A percentile compares a stretch with the other conserved stretches of the same genome.
These are phyloP conservation scores for Chironomus tepperi DNA, from an alignment of 1,140 invertebrate species.

Conservation along the genomic window DNA sequence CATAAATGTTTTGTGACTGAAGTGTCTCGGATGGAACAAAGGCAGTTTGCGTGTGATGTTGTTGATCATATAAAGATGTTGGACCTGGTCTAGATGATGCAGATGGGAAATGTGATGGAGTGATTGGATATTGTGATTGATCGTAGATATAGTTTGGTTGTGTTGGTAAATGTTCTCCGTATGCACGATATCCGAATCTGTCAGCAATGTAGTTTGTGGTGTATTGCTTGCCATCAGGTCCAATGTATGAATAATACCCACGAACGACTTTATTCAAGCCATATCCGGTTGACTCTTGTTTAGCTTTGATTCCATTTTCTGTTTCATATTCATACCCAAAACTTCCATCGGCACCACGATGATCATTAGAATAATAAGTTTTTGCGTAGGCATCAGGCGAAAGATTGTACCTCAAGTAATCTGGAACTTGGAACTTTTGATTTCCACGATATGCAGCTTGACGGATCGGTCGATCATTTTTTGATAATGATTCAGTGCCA, in stretches of 20 bases:
- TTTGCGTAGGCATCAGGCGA: neutral
- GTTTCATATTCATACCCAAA: conserved; percentile 4
- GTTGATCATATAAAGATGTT: neutral
- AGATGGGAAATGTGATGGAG: neutral
- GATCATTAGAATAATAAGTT: neutral
- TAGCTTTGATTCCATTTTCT: neutral
- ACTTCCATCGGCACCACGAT: neutral
- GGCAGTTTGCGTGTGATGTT: neutral
- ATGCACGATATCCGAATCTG: neutral
- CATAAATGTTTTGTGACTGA: neutral
- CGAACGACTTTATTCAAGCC: conserved; percentile 1
- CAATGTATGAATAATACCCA: neutral
- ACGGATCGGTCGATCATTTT: neutral
- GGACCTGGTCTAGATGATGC: neutral
- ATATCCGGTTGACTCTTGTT: conserved; percentile 4
- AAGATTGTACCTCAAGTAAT: neutral
- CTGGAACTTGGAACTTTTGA: neutral
- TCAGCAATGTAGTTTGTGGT: neutral
- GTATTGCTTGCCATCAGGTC: neutral
- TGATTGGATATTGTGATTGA: neutral
- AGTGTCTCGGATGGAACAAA: neutral
- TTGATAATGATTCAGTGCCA: neutral
- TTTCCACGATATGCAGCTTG: neutral
- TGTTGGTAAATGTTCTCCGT: neutral
- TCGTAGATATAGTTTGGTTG: conserved; percentile 2